Percentiles rank a stretch among this genome's conserved stretches.
phyloP scores from a whole-genome alignment of 2,888 invertebrate species.

The Chymomyza fuscimana region DNA sequence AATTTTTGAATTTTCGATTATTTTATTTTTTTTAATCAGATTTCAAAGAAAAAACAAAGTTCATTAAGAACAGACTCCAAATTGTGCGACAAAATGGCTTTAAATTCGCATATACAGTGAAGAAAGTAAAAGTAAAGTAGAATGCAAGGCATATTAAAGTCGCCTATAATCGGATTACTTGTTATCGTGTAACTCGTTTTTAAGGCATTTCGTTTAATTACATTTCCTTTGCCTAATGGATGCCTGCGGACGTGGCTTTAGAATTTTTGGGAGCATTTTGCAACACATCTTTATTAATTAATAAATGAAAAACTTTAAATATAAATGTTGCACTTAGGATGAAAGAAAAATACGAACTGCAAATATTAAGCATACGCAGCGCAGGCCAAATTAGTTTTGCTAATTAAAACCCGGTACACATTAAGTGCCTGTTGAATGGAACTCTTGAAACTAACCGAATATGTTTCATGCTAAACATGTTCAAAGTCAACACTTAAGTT shows the following conservation, averaged over 20 bases:
- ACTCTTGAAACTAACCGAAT: not conserved
- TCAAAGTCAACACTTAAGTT: not conserved
- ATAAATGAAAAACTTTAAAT: not conserved
- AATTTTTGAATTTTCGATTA: no score
- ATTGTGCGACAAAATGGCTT: no score
- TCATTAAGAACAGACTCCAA: no score
- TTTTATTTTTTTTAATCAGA: no score
- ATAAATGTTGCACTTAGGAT: not conserved
- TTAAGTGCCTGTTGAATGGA: not conserved
- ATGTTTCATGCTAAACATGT: not conserved
- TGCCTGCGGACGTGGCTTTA: not conserved
- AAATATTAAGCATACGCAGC: not conserved
- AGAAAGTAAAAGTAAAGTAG: no score
- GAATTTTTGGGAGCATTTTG: not conserved
- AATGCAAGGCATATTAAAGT: no score
- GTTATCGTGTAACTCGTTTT: no score
- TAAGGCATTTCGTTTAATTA: not conserved
- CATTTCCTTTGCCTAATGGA: not conserved
- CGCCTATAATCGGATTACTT: no score
- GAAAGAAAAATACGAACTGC: no score
- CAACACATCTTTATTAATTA: not conserved
- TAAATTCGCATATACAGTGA: no score
- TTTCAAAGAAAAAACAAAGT: no score
- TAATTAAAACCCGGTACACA: not conserved
- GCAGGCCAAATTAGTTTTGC: not conserved